These are phyloP conservation scores for Podotricha telesiphe DNA, from an alignment of 2,888 invertebrate genomes.

Conservation along the genomic window DNA sequence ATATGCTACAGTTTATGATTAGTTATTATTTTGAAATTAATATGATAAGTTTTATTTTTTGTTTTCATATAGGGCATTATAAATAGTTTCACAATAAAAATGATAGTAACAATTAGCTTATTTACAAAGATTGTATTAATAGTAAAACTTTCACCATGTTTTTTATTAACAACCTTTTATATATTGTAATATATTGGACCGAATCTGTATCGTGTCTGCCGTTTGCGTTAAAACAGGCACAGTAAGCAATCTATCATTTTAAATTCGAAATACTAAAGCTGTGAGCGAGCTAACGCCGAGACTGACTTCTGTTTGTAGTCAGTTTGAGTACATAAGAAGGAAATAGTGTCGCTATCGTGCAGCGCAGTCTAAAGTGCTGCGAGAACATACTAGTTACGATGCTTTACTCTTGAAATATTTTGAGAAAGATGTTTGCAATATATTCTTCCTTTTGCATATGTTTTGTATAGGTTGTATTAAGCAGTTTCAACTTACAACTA, in stretches of 20 bases:
- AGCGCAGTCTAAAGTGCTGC: slow-evolving; percentile 40
- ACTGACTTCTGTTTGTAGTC: slow-evolving; percentile 46
- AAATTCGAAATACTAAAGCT: slow-evolving; percentile 43
- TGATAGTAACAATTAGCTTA: too few species aligned
- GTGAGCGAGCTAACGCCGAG: slow-evolving; percentile 41
- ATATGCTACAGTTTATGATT: too few species aligned
- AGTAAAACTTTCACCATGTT: too few species aligned
- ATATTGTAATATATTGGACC: background rate
- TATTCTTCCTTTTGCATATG: background rate
- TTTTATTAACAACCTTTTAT: background rate
- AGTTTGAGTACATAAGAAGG: slow-evolving; percentile 48
- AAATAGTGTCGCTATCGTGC: slow-evolving; percentile 45
- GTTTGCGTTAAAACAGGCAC: slow-evolving; percentile 7
- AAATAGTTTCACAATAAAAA: too few species aligned
- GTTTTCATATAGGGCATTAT: too few species aligned
- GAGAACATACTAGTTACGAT: slow-evolving; percentile 39
- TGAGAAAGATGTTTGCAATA: slow-evolving; percentile 33
- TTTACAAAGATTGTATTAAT: too few species aligned
- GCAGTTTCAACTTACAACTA: background rate
- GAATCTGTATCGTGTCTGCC: slow-evolving; percentile 4
- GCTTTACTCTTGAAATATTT: slow-evolving; percentile 40
- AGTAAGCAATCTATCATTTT: slow-evolving; percentile 38
- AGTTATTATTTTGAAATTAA: too few species aligned
- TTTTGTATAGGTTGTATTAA: background rate
- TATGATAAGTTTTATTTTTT: too few species aligned